Evolutionary conservation across 2,888 invertebrate species (phyloP).

Genomic region (Toxonevra muliebris): DNA sequence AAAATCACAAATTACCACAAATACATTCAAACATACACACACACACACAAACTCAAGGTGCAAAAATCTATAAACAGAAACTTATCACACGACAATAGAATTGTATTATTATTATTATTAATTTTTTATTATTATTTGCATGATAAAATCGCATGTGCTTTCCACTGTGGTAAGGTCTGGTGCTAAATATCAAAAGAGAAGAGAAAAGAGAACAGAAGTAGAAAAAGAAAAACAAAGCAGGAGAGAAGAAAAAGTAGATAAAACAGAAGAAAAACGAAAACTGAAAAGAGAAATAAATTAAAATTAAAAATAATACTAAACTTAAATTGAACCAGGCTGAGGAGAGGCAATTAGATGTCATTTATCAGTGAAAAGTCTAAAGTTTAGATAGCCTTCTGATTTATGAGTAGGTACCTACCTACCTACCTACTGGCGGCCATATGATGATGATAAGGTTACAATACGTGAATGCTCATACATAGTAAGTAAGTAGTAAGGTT

Average conservation of each 20-base stretch:
- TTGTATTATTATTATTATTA: too few relatives aligned
- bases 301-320: background rate
- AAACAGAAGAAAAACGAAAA: background rate
- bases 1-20: slow-evolving; percentile 15
- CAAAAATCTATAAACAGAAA: too few relatives aligned
- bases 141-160: too few relatives aligned
- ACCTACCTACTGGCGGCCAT: slow-evolving; percentile 58
- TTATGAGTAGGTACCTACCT: slow-evolving; percentile 57
- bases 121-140: too few relatives aligned
- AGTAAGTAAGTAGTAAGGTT: background rate
- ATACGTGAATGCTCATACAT: background rate
- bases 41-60: too few relatives aligned
- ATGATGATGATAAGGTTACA: slow-evolving; percentile 41
- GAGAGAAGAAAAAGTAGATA: background rate
- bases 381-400: slow-evolving; percentile 61
- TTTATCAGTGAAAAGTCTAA: slow-evolving; percentile 45
- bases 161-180: too few relatives aligned
- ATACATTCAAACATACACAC: background rate
- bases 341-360: slow-evolving; percentile 27
- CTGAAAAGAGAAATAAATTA: background rate
- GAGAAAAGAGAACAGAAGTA: background rate
- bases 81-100: too few relatives aligned
- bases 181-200: too few relatives aligned
- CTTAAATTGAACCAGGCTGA: background rate
- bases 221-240: background rate